Conservation (phyloP, 2,888 invertebrate genomes). For the Lasioglossum figueresi region DNA sequence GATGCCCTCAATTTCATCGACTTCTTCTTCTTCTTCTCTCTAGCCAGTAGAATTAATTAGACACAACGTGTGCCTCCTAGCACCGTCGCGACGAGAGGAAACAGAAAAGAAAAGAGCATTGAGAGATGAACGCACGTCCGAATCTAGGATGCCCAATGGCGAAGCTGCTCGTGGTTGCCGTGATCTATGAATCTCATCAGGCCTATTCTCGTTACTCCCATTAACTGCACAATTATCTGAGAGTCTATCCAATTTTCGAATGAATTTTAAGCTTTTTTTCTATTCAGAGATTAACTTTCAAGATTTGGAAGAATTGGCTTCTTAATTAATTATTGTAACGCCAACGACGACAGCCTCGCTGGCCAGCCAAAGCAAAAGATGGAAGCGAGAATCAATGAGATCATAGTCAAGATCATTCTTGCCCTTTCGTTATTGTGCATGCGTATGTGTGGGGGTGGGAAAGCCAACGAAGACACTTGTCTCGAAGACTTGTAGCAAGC, state of each 20-base stretch:
- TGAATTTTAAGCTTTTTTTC: no score
- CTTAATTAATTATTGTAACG: not conserved
- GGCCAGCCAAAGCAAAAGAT: constrained; percentile 33
- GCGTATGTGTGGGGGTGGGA: constrained; percentile 56
- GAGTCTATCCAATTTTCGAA: no score
- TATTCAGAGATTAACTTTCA: not conserved
- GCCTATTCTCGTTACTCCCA: not conserved
- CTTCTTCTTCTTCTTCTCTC: constrained; percentile 56
- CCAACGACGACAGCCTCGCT: constrained; percentile 25
- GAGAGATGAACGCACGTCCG: constrained; percentile 75
- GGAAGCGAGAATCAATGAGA: constrained; percentile 18
- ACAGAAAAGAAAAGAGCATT: constrained; percentile 48
- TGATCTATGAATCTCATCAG: not conserved
- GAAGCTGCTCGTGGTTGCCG: constrained; percentile 64
- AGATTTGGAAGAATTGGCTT: not conserved
- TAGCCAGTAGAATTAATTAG: constrained; percentile 56
- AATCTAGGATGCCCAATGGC: constrained; percentile 79
- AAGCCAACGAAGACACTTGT: constrained; percentile 38
- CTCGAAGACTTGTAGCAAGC: constrained; percentile 23
- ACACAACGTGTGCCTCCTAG: constrained; percentile 55
- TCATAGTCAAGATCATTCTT: constrained; percentile 60
- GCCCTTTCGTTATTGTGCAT: constrained; percentile 58
- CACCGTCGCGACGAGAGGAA: constrained; percentile 56
- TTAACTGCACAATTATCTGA: not conserved
- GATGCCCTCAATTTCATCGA: constrained; percentile 52